A percentile compares a stretch with the other conserved stretches of the same genome.
phyloP scores from a whole-genome alignment of 2,888 invertebrate species.

The Epinotia bilunana region DNA sequence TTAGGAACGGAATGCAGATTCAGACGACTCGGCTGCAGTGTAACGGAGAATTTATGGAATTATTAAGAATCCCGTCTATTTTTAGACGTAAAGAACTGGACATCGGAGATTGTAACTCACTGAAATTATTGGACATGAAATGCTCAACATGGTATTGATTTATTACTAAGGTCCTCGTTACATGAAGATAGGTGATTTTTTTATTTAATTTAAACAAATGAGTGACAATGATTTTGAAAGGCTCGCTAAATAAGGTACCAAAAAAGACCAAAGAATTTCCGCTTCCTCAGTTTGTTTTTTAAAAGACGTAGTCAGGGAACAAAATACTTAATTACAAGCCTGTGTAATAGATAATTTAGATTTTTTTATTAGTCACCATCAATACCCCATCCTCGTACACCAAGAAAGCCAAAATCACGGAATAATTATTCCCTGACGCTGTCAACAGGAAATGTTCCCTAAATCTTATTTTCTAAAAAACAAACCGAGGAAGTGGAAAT shows the following conservation, averaged over 20 bases:
- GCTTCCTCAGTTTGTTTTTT: no score
- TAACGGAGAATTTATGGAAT: conserved; percentile 36
- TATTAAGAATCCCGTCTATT: conserved; percentile 24
- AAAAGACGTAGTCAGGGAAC: no score
- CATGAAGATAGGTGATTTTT: no score
- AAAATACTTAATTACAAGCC: no score
- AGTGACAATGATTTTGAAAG: no score
- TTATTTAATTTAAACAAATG: no score
- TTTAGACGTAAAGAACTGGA: conserved; percentile 6
- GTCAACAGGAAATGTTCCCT: conserved; percentile 37
- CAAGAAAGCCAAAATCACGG: conserved; percentile 13
- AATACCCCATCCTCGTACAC: no score
- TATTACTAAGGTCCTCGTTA: no score
- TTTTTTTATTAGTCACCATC: no score
- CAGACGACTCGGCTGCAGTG: conserved; percentile 30
- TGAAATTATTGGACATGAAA: not conserved
- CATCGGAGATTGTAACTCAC: not conserved
- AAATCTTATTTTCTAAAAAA: conserved; percentile 32
- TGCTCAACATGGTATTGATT: not conserved
- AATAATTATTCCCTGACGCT: conserved; percentile 22
- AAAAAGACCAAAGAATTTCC: no score
- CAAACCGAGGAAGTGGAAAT: conserved; percentile 39
- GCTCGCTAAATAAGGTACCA: no score
- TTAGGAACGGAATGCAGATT: conserved; percentile 49
- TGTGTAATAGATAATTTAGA: no score